Conservation (phyloP, 2,888 invertebrate genomes). For the Rotaria socialis region DNA sequence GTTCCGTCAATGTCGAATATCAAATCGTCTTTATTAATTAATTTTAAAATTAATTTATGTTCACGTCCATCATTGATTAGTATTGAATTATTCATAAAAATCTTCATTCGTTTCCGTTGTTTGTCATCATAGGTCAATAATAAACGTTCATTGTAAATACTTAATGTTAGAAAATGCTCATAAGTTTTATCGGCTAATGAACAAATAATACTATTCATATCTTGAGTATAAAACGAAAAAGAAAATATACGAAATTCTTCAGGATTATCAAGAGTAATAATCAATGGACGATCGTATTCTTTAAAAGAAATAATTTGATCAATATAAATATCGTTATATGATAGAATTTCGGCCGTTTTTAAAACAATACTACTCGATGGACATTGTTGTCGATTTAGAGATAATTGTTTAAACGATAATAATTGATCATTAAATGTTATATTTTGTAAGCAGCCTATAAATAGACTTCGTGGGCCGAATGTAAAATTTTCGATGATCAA, state of each 20-base stretch:
- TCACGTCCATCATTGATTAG: background rate
- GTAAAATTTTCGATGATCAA: background rate
- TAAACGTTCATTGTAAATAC: constrained; percentile 12
- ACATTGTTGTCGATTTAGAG: background rate
- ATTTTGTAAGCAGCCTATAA: constrained; percentile 26
- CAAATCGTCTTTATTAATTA: background rate
- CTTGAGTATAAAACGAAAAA: background rate
- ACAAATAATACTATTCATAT: background rate
- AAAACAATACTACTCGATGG: background rate
- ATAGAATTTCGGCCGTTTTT: background rate
- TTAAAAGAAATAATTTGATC: constrained; percentile 6
- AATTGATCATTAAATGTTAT: background rate
- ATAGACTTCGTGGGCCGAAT: constrained; percentile 6
- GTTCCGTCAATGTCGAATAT: background rate
- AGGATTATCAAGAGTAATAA: background rate
- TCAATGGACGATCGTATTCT: constrained; percentile 29
- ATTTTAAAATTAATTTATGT: background rate
- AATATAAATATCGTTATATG: background rate
- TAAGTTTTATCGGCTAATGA: constrained; percentile 14
- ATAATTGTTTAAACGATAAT: background rate
- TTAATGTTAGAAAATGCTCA: background rate
- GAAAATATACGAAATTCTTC: constrained; percentile 5
- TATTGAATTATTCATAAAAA: background rate
- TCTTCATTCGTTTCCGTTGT: background rate
- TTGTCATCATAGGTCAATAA: background rate